Evolutionary conservation across 2,113 vertebrate genomes (phyloP).

Genomic region (Hyla sarda): DNA sequence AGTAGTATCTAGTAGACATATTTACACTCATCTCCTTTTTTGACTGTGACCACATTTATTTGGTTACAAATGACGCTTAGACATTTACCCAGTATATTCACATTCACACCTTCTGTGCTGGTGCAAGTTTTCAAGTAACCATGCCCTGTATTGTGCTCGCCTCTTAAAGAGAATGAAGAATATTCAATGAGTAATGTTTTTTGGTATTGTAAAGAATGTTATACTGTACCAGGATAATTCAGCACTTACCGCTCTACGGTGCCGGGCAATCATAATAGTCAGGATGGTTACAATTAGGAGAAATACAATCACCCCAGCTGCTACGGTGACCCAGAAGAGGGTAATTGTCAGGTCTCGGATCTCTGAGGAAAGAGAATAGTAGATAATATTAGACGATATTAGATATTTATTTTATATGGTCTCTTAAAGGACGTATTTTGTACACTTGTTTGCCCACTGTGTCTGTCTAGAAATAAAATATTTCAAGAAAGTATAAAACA

Average conservation of each 20-base stretch:
- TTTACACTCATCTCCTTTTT: no score
- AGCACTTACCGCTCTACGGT: background rate
- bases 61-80: no score
- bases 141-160: slow-evolving; percentile 14
- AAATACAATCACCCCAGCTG: background rate
- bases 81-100: slow-evolving; percentile 32
- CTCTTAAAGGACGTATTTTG: no score
- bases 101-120: slow-evolving; percentile 21
- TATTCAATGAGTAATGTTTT: background rate
- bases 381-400: no score
- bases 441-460: no score
- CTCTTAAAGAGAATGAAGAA: background rate
- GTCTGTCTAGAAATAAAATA: no score
- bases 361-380: background rate
- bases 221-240: background rate
- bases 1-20: no score
- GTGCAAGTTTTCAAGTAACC: slow-evolving; percentile 20
- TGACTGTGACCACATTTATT: background rate
- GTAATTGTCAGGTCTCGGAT: background rate
- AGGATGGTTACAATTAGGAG: background rate
- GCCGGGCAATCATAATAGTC: background rate
- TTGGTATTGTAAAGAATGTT: background rate
- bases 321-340: slow-evolving; percentile 4
- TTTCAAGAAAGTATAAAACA: no score
- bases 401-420: no score